These are phyloP conservation scores for Pyrgus malvae DNA, from an alignment of 2,888 invertebrate species.

Conservation along the genomic window DNA sequence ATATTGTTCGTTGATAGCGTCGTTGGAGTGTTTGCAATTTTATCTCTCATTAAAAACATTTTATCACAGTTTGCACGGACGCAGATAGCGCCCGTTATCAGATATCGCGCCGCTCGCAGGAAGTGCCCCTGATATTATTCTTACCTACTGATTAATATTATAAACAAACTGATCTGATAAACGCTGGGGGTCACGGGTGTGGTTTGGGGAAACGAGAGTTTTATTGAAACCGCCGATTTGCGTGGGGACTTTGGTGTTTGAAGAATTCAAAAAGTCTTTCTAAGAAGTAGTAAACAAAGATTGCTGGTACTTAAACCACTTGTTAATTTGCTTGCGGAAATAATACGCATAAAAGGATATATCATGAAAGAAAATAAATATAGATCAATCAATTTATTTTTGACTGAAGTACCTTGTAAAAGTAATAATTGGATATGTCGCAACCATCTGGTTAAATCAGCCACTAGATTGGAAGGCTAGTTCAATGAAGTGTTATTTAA, in stretches of 20 bases:
- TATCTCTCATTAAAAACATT: conserved; percentile 27
- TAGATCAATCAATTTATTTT: no score
- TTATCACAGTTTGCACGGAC: conserved; percentile 26
- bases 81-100: conserved; percentile 7
- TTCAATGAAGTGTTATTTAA: no score
- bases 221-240: not conserved
- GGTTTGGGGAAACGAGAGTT: not conserved
- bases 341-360: no score
- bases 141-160: conserved; percentile 31
- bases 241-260: no score
- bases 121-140: conserved; percentile 27
- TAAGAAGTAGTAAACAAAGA: no score
- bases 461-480: no score
- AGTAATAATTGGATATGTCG: no score
- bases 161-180: conserved; percentile 29
- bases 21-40: conserved; percentile 13
- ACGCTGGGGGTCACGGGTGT: conserved; percentile 5
- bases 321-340: no score
- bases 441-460: no score
- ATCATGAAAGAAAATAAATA: no score
- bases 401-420: no score
- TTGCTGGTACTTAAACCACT: no score
- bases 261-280: not conserved
- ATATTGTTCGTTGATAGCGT: conserved; percentile 18
- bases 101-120: conserved; percentile 25